Evolutionary conservation across 2,113 vertebrate genomes (phyloP).

Genomic region (Pollachius pollachius): DNA sequence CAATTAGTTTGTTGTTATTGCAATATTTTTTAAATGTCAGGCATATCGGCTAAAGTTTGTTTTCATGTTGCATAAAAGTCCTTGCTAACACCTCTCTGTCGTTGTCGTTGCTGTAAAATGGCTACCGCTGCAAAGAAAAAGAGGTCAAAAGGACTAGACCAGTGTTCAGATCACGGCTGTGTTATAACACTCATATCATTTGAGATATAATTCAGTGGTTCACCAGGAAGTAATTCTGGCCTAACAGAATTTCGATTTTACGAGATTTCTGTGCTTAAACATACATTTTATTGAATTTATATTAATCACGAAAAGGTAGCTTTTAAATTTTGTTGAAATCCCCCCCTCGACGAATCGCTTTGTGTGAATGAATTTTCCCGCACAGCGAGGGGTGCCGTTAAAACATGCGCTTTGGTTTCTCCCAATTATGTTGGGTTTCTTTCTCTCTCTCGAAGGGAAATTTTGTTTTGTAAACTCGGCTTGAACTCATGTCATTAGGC

Average conservation of each 20-base stretch:
- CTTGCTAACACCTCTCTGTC: not conserved
- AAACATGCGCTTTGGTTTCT: slow-evolving; percentile 43
- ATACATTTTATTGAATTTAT: too few relatives aligned
- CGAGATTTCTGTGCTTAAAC: too few relatives aligned
- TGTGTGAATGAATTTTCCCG: slow-evolving; percentile 27
- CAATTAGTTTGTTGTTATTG: slow-evolving; percentile 15
- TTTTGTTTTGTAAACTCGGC: not conserved
- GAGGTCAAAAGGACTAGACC: too few relatives aligned
- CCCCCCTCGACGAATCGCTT: slow-evolving; percentile 29
- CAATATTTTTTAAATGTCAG: slow-evolving; percentile 27
- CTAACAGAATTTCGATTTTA: too few relatives aligned
- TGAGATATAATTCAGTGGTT: too few relatives aligned
- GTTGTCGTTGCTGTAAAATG: too few relatives aligned
- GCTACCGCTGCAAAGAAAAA: too few relatives aligned
- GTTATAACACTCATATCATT: too few relatives aligned
- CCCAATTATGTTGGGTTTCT: slow-evolving; percentile 59
- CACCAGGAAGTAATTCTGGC: too few relatives aligned
- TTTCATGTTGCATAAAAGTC: slow-evolving; percentile 42
- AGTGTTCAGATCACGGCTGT: too few relatives aligned
- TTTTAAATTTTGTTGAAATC: slow-evolving; percentile 48
- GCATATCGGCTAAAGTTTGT: slow-evolving; percentile 40
- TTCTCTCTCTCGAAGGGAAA: slow-evolving; percentile 26
- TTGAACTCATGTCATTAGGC: too few relatives aligned
- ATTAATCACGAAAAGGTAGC: too few relatives aligned
- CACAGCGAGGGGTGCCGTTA: slow-evolving; percentile 23